Evolutionary conservation across 2,888 invertebrate species (phyloP).

Genomic region (Drymonia ruficornis): DNA sequence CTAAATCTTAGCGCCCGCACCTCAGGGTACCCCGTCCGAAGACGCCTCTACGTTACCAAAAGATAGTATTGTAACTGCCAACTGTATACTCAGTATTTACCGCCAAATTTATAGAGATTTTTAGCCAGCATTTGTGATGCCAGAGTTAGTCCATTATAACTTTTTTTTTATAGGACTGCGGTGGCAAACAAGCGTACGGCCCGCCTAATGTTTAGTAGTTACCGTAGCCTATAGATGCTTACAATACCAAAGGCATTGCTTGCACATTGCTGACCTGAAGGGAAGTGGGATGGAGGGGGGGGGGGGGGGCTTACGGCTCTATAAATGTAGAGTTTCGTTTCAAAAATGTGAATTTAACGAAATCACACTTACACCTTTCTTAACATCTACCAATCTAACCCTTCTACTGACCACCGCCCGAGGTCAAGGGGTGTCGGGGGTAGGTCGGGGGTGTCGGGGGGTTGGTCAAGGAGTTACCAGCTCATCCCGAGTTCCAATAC

Average conservation of each 20-base stretch:
- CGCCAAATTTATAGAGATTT: too few relatives aligned
- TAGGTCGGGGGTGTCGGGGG: slow-evolving; percentile 30
- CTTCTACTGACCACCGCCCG: slow-evolving; percentile 63
- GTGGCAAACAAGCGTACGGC: too few relatives aligned
- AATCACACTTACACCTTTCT: slow-evolving; percentile 41
- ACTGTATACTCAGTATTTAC: slow-evolving; percentile 12
- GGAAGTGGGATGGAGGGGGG: too few relatives aligned
- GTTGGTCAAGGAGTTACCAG: slow-evolving; percentile 71
- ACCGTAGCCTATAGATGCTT: too few relatives aligned
- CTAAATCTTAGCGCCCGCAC: slow-evolving; percentile 70
- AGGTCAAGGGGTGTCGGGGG: slow-evolving; percentile 63
- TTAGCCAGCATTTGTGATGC: too few relatives aligned
- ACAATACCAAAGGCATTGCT: too few relatives aligned
- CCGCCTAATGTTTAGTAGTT: too few relatives aligned
- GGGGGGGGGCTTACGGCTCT: too few relatives aligned
- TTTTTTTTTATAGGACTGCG: too few relatives aligned
- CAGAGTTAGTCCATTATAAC: too few relatives aligned
- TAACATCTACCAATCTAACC: slow-evolving; percentile 46
- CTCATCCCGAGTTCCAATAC: slow-evolving; percentile 82
- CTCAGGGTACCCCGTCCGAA: slow-evolving; percentile 60
- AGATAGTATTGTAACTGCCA: slow-evolving; percentile 37
- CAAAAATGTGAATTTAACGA: slow-evolving; percentile 13
- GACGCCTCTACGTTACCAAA: slow-evolving; percentile 38
- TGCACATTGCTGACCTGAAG: too few relatives aligned
- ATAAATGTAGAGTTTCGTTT: too few relatives aligned